phyloP scores from a whole-genome alignment of 2,888 invertebrate genomes.

The Caenorhabditis uteleia region DNA sequence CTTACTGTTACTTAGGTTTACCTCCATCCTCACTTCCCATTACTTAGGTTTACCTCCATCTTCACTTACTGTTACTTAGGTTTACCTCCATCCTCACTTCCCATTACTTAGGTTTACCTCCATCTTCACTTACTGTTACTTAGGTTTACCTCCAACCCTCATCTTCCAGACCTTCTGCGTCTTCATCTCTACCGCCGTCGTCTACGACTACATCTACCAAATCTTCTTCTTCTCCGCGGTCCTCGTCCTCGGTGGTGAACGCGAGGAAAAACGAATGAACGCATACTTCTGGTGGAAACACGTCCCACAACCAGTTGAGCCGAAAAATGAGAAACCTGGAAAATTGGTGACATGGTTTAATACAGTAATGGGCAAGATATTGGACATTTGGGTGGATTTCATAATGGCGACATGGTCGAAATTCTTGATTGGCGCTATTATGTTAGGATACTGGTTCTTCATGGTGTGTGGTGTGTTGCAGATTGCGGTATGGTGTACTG shows the following conservation, averaged over 20 bases:
- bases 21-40: too few relatives aligned
- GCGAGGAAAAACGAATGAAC: conserved; percentile 58
- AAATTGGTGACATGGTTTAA: conserved; percentile 20
- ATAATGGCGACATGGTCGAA: conserved; percentile 60
- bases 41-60: too few relatives aligned
- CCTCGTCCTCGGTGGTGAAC: conserved; percentile 60
- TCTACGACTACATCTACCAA: conserved; percentile 68
- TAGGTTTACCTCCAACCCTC: background rate
- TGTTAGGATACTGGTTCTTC: conserved; percentile 61
- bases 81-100: too few relatives aligned
- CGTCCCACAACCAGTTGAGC: conserved; percentile 21
- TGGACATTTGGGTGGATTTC: conserved; percentile 65
- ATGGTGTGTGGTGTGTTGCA: conserved; percentile 64
- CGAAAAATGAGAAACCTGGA: conserved; percentile 8
- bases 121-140: too few relatives aligned
- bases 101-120: too few relatives aligned
- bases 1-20: too few relatives aligned
- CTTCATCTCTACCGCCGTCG: conserved; percentile 65
- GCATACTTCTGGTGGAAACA: conserved; percentile 59
- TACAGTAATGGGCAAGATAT: conserved; percentile 17
- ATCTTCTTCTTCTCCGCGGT: conserved; percentile 68
- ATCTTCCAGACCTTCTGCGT: conserved; percentile 63
- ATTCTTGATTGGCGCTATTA: conserved; percentile 43
- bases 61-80: too few relatives aligned
- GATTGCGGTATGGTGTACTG: too few relatives aligned